These are phyloP conservation scores for Bradypodion pumilum DNA, from an alignment of 2,797 vertebrate genomes.

Conservation along the genomic window DNA sequence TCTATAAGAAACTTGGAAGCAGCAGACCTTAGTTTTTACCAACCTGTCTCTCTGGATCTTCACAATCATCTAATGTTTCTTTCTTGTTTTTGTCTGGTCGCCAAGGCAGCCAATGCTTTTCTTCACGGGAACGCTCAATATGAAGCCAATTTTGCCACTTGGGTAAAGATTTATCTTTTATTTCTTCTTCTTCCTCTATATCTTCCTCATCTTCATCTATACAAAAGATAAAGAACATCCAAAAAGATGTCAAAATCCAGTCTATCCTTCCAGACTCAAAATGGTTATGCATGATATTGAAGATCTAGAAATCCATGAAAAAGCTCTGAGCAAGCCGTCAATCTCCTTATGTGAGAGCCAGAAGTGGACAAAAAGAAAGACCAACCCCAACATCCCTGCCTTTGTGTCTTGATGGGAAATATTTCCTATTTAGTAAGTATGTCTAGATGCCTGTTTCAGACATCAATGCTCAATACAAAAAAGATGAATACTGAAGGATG, in stretches of 20 bases:
- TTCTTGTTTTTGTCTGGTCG: conserved; percentile 89
- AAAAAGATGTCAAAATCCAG: not conserved
- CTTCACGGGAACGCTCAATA: conserved; percentile 86
- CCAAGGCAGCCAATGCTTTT: conserved; percentile 92
- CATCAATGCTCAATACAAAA: no score
- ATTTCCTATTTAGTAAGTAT: not conserved
- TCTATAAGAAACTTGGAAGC: not conserved
- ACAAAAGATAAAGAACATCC: conserved; percentile 32
- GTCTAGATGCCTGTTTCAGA: no score
- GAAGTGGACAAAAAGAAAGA: not conserved
- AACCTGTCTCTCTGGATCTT: conserved; percentile 97
- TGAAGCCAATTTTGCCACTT: conserved; percentile 88
- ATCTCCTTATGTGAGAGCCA: not conserved
- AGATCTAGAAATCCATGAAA: not conserved
- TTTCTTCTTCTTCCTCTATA: conserved; percentile 85
- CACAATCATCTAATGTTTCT: conserved; percentile 92
- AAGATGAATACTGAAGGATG: no score
- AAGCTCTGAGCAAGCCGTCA: not conserved
- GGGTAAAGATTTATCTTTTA: conserved; percentile 86
- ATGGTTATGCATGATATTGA: not conserved
- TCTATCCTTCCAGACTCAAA: no score
- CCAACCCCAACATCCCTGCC: not conserved
- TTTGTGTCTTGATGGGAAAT: not conserved
- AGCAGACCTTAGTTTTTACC: conserved; percentile 6
- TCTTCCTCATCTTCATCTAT: conserved; percentile 82